A percentile compares a stretch with the other conserved stretches of the same genome.
Conservation (phyloP, 2,888 invertebrate genomes). For the Hydropsyche betteni region DNA sequence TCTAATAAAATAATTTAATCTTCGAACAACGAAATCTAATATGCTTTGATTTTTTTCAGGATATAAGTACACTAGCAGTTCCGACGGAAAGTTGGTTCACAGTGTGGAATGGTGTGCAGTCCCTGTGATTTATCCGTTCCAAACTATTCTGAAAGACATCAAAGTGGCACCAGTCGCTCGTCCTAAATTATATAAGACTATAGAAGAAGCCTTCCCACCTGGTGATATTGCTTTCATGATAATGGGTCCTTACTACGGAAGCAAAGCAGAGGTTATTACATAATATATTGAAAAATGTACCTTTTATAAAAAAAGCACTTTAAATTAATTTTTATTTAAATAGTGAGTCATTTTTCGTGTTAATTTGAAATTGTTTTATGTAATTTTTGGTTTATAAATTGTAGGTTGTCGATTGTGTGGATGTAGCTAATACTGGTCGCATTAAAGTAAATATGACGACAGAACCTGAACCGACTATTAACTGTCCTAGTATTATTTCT, state of each 20-base stretch:
- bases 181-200: constrained; percentile 55
- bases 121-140: constrained; percentile 74
- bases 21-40: no score
- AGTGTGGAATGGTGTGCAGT: constrained; percentile 78
- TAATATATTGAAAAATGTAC: no score
- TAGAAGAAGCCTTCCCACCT: constrained; percentile 70
- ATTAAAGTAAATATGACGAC: constrained; percentile 68
- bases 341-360: constrained; percentile 13
- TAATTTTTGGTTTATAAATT: constrained; percentile 37
- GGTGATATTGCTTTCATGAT: constrained; percentile 76
- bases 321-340: no score
- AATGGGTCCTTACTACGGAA: constrained; percentile 84
- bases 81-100: constrained; percentile 70
- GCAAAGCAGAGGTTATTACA: constrained; percentile 70
- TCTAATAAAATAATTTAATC: no score
- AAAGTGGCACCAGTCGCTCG: constrained; percentile 48
- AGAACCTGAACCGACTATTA: constrained; percentile 62
- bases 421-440: constrained; percentile 66
- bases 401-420: constrained; percentile 68
- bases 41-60: constrained; percentile 54
- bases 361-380: constrained; percentile 34
- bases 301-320: not conserved
- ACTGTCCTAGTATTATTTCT: constrained; percentile 45
- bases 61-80: constrained; percentile 61
- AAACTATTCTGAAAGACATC: constrained; percentile 66